Evolutionary conservation across 2,797 vertebrate species (phyloP), one percentile per base, ranked within the genome.

Genomic region (Oryzias dopingdopingensis): DNA sequence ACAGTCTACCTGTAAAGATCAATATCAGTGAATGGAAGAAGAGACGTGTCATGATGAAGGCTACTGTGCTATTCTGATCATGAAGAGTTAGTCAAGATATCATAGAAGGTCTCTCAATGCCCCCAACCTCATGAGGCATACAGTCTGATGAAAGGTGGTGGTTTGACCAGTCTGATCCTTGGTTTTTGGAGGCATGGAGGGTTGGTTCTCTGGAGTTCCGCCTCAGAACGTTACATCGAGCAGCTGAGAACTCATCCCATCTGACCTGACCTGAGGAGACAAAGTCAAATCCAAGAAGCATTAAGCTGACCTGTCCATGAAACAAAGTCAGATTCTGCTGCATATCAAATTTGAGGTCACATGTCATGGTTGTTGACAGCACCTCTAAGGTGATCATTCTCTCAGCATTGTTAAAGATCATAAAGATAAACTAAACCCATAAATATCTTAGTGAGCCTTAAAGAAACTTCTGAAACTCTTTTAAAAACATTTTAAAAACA

Each of bases 171-270:
- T 84, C 65, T 93, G 92, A 43, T 94, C 93, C 74, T 90, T 93
- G 79, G 84, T 77, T 37, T 37, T 37, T 37, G 32, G 32, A 37
- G 10, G 32, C 32, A 12, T 37, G 32, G 40, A 88, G 59, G 4
- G 91, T 66, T 1, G 93, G 92, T 0, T 89, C 92, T 79, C 93
- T 96, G 79, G 91, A 83, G 2, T 91, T 93, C 81, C 94, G 94
- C 52, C 91, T 91, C 18, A 96, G 92, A 62, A 95, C 85, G 82
- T 96, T 95, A 49, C 93, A 87, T 1, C 93, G 91, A 17, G 94
- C 93, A 0, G 92, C 93, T 0, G 95, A 94, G 23, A 95, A 91
- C 0, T 96, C 93, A 59, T 96, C 95, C 1, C 95, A 92, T 22
- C 94, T 84, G 75, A 37, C 32, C 8, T 95, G 94, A 86, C 94